Base-by-base conservation (phyloP, 2,888 invertebrate genomes). In the Leptogaster cylindrica region DNA sequence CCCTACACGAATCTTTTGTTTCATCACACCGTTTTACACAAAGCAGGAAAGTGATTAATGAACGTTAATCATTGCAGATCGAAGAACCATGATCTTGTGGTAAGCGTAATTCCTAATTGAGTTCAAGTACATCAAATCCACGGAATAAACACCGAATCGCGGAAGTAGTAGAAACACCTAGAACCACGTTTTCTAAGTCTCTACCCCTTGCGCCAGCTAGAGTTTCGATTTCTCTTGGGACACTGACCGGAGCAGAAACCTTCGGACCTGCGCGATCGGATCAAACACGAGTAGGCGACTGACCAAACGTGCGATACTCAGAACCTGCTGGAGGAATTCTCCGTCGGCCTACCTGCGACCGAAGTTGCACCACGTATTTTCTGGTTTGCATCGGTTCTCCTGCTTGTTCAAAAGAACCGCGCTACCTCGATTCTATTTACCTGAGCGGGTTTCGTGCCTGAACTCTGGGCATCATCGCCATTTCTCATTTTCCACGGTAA, bases 261-360 rank as follows among this genome's bases (percentile, higher is more conserved):
- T 23, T 12, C 20, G 33, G 31, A 36, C 36, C 14, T 39, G 36
- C 20, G 14, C 36, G 55, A 23, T 36, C 36, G 23, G 36, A 36
- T 23, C 55, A 55, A 55, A 55, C 18, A 39, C 55, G 36, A 55
- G 55, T 55, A 55, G 55, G 55, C 55, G 55, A 55, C 55, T 55
- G 39, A 55, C 55, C 36, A 14, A 55, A 12, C 46, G 23, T 46
- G 36, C 33, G 55, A 55, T 36, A 36, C 33, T 55, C 55, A n/a
- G 39, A 55, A 55, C 55, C 55, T 55, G 55, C 36, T 55, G 23
- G 55, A 55, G 20, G 55, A 55, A 36, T 55, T 36, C 36, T 12
- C 39, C 23, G 36, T 55, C 55, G 10, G 55, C 55, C 23, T 39
- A 55, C 33, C 55, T 55, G 55, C 36, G 55, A 12, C 23, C 16